Percentiles rank a stretch among this genome's conserved stretches.
Evolutionary conservation across 1,140 invertebrate species (phyloP).

Genomic region (Oppia nitens): DNA sequence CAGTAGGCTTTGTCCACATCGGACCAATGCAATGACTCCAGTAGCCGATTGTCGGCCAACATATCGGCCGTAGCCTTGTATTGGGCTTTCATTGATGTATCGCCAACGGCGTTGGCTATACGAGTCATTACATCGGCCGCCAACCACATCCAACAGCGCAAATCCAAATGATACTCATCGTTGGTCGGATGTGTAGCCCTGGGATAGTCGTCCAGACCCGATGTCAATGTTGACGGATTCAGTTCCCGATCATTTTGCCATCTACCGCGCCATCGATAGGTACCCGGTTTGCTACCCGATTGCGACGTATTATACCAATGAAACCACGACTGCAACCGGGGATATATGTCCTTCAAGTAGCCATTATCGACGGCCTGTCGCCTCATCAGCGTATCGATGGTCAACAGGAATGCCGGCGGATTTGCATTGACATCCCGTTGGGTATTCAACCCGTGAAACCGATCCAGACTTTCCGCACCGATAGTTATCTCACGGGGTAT

Average conservation of each 20-base stretch:
- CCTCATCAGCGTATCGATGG: conserved; percentile 54
- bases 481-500: conserved; percentile 93
- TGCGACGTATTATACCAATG: conserved; percentile 90
- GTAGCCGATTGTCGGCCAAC: conserved; percentile 53
- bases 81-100: not conserved
- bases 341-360: conserved; percentile 33
- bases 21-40: conserved; percentile 78
- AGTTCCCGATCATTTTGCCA: conserved; percentile 48
- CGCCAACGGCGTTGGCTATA: conserved; percentile 37
- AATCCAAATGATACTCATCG: conserved; percentile 45
- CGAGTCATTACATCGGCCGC: conserved; percentile 61
- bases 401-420: conserved; percentile 81
- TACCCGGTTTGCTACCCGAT: conserved; percentile 46
- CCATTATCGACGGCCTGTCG: conserved; percentile 33
- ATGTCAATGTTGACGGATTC: conserved; percentile 92
- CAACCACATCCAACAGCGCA: conserved; percentile 91
- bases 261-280: conserved; percentile 44
- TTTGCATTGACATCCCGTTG: conserved; percentile 89
- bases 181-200: conserved; percentile 82
- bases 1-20: conserved; percentile 51
- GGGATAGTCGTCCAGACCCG: conserved; percentile 94
- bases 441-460: no score
- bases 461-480: conserved; percentile 38
- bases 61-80: conserved; percentile 52
- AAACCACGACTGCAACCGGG: conserved; percentile 67